Conservation (phyloP, 2,888 invertebrate genomes). For the Bursaphelenchus okinawaensis region DNA sequence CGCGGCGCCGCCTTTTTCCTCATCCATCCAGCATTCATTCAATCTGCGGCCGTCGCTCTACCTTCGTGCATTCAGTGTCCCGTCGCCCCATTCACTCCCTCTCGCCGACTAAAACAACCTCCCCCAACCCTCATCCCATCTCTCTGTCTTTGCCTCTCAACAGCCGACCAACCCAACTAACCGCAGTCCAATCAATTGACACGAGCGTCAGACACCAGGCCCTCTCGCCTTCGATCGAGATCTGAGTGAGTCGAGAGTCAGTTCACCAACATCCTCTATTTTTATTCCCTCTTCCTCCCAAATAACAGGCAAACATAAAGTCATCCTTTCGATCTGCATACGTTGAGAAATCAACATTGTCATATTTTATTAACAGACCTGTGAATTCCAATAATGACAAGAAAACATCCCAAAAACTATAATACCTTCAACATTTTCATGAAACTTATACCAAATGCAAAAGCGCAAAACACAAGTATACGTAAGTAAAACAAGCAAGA, state of each 20-base stretch:
- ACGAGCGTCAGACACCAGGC: neutral
- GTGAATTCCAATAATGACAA: too few species aligned
- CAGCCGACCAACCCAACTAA: neutral
- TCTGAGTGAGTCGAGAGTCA: neutral
- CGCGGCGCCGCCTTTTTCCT: neutral
- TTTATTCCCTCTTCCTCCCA: neutral
- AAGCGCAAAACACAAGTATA: too few species aligned
- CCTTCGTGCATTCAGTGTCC: too few species aligned
- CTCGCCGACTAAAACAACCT: neutral
- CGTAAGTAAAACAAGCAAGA: too few species aligned
- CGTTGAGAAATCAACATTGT: too few species aligned
- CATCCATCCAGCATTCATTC: conserved; percentile 2
- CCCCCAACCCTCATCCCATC: neutral
- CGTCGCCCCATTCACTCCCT: neutral
- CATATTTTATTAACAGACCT: too few species aligned
- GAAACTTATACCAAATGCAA: too few species aligned
- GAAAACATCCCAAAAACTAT: too few species aligned
- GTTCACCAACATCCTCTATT: neutral
- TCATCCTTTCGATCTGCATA: too few species aligned
- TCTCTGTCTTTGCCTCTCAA: neutral
- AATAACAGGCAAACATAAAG: too few species aligned
- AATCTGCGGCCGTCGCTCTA: neutral
- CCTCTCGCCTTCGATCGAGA: neutral
- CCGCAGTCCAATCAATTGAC: neutral
- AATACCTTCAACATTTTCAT: too few species aligned